phyloP scores from a whole-genome alignment of 2,888 invertebrate genomes.

The Drosophila differens region DNA sequence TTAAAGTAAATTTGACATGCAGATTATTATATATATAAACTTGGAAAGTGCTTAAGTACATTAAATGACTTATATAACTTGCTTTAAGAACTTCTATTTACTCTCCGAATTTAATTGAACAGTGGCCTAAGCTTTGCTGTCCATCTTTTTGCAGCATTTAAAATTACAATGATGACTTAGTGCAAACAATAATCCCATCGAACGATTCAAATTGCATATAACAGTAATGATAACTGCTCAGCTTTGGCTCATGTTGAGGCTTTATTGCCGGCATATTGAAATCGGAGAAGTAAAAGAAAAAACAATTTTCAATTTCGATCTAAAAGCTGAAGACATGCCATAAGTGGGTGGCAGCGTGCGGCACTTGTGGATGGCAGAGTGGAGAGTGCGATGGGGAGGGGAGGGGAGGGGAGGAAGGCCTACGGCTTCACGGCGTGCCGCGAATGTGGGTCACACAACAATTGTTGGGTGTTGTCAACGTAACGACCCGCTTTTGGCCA shows the following conservation, averaged over 20 bases:
- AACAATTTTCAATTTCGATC: constrained; percentile 70
- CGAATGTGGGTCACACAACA: constrained; percentile 72
- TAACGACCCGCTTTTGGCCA: constrained; percentile 77
- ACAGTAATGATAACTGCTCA: constrained; percentile 24
- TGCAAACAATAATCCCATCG: background rate
- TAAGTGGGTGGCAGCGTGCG: constrained; percentile 26
- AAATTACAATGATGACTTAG: background rate
- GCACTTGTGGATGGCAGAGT: constrained; percentile 20
- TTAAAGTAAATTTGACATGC: background rate
- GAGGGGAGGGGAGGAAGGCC: background rate
- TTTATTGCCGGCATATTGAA: constrained; percentile 42
- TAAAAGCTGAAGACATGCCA: constrained; percentile 69
- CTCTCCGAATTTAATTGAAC: background rate
- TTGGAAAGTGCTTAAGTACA: background rate
- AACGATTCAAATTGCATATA: constrained; percentile 14
- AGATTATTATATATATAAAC: background rate
- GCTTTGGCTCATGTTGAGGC: constrained; percentile 1
- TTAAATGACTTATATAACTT: background rate
- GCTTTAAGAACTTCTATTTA: background rate
- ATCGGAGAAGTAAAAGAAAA: constrained; percentile 16
- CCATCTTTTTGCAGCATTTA: background rate
- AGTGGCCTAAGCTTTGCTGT: background rate
- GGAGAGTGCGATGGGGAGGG: background rate
- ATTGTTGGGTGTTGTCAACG: constrained; percentile 76
- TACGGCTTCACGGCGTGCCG: constrained; percentile 68